Evolutionary conservation across 2,113 vertebrate genomes (phyloP), one percentile per base, ranked within the genome.

Genomic region (Eurypyga helias): DNA sequence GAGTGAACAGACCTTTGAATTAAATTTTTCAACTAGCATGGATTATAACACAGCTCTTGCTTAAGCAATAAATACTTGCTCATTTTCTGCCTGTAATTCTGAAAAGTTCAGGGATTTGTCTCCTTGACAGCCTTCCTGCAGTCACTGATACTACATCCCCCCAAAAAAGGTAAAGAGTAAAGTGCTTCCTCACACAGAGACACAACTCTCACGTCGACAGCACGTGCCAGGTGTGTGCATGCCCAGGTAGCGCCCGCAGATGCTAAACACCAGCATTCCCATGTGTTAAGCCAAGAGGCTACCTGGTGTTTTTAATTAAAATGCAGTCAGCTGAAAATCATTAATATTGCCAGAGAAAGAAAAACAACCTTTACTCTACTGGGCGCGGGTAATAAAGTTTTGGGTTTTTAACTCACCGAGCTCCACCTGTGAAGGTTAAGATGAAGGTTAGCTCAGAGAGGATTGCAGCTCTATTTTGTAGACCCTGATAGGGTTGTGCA

Each of bases 251-350:
- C 0, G 0, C 43, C 61, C 0, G 0, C 61, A 65, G 79, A 77
- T 24, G 48, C 90, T n/a, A 4, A 60, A 71, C 45, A 38, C 54
- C 87, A 88, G 78, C 91, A 21, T 65, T 80, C 55, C 55, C 45
- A 0, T 62, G 70, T 38, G 60, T 52, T 48, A 14, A 94, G 80
- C 92, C 87, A 87, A 87, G 60, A 96, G 84, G 70, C 95, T 93
- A 94, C 88, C 79, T 96, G 80, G 83, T 90, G 81, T 70, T 97
- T 98, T 98, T 93, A 98, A 98, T 98, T 98, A 98, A 98, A 98
- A 97, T 60, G 76, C 97, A 98, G 58, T 96, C 96, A 98, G 90
- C 96, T 97, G 94, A 98, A 97, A 98, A 71, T 97, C 87, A 97
- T 98, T 98, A 98, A 93, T 91, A 96, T 79, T 83, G 86, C 97